phyloP scores from a whole-genome alignment of 64 coral and sea anemone species.

The Montipora sp. region DNA sequence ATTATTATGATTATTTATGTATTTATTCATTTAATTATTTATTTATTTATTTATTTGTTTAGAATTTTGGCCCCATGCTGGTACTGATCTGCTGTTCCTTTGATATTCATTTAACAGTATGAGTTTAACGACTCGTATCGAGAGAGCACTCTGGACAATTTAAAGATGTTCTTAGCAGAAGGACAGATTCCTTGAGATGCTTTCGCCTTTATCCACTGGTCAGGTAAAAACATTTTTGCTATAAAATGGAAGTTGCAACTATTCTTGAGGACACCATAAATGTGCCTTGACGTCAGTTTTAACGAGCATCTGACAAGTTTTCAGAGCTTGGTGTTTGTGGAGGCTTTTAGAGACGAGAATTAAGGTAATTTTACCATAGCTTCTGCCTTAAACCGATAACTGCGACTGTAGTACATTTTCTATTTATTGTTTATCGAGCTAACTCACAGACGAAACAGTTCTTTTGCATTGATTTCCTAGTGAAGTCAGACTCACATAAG shows the following conservation, averaged over 20 bases:
- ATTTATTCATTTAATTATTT: no score
- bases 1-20: no score
- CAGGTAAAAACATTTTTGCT: conserved; percentile 45
- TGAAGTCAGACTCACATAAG: no score
- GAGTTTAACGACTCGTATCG: conserved; percentile 98
- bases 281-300: not conserved
- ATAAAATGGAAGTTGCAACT: no score
- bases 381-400: not conserved
- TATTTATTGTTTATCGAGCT: no score
- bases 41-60: no score
- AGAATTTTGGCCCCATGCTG: no score
- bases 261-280: no score
- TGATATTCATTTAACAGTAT: conserved; percentile 53
- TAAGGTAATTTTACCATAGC: conserved; percentile 39
- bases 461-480: no score
- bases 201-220: conserved; percentile 89
- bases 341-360: conserved; percentile 82
- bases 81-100: not conserved
- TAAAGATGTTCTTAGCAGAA: conserved; percentile 98
- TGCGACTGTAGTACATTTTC: no score
- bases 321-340: conserved; percentile 85
- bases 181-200: conserved; percentile 97
- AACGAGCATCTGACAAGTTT: conserved; percentile 83
- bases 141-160: conserved; percentile 82
- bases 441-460: no score